Conservation (phyloP, 1,140 invertebrate genomes). For the Scaptodrosophila lebanonensis region DNA sequence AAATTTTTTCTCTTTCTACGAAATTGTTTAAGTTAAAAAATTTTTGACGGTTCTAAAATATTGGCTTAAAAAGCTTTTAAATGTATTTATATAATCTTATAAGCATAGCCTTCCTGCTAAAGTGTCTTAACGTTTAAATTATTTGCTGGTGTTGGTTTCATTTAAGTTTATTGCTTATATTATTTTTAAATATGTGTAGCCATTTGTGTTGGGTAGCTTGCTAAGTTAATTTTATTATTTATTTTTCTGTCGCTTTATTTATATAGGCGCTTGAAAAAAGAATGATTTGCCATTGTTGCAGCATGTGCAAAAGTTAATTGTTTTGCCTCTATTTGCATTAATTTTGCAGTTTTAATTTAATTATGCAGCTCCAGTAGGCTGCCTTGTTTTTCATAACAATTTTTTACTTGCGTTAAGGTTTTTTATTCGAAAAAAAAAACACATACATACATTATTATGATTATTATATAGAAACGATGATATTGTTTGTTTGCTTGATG, state of each 20-base stretch:
- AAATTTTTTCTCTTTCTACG: conserved; percentile 61
- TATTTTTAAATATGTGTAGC: conserved; percentile 16
- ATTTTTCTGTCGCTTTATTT: conserved; percentile 23
- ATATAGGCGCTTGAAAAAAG: conserved; percentile 5
- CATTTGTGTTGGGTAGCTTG: conserved; percentile 35
- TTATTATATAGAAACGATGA: conserved; percentile 1
- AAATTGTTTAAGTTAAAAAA: conserved; percentile 53
- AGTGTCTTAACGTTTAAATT: too few relatives aligned
- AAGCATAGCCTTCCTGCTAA: conserved; percentile 6
- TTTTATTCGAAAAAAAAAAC: too few relatives aligned
- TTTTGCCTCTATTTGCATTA: conserved; percentile 30
- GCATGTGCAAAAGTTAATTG: conserved; percentile 54
- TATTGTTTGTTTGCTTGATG: conserved; percentile 13
- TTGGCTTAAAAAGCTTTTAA: conserved; percentile 1
- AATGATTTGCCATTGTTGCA: conserved; percentile 20
- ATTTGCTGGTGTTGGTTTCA: conserved; percentile 42
- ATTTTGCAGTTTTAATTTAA: conserved; percentile 43
- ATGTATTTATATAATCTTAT: conserved; percentile 10
- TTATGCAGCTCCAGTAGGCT: conserved; percentile 18
- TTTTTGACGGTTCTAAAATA: conserved; percentile 44
- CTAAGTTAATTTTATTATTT: conserved; percentile 43
- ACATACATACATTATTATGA: too few relatives aligned
- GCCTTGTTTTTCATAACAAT: conserved; percentile 14
- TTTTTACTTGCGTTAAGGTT: too few relatives aligned
- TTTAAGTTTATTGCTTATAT: conserved; percentile 5